Base-by-base conservation (phyloP, 2,888 invertebrate species). In the Ectemnius lituratus region DNA sequence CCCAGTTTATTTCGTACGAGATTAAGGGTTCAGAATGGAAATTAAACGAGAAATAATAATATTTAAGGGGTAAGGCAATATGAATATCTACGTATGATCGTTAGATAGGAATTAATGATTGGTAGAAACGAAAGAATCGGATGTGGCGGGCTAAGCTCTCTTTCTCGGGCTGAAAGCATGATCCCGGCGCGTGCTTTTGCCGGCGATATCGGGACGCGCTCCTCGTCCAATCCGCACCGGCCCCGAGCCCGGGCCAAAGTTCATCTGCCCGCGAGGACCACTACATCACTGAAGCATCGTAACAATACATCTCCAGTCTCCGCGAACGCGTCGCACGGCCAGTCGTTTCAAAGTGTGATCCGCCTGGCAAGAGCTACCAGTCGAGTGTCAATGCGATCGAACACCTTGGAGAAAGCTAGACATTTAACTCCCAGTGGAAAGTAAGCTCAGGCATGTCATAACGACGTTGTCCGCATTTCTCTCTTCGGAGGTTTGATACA, bases 181-280 rank as follows among this genome's bases (percentile, higher is more conserved):
- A 88, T 81, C 79, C 76, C 62, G 84, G 81, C 85, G 86, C 88
- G 88, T 88, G 88, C 80, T 88, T 83, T 79, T 78, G 70, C 45
- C 70, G 78, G 75, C 82, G 89, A 88, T 88, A 89, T 85, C 86
- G 69, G 78, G 80, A 80, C 74, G 73, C 65, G 74, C 75, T 52
- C 78, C 68, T 77, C 83, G 84, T 87, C 88, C 88, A 87, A 88
- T 88, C 88, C 81, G 85, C 81, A 80, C 76, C 83, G 80, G 84
- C 84, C 78, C 83, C 83, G 79, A 77, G 80, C 70, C 74, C 75
- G 83, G 88, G 84, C 82, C 88, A 88, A 88, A 88, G 89, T 89
- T 88, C 88, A 83, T 67, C 73, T 79, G 70, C 76, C 70, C 56
- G 80, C 78, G 78, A 79, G 84, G 83, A 81, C 76, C 81, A 81